These are phyloP conservation scores for Siphonodentalium dalli DNA, from an alignment of 2,888 invertebrate species.

Conservation along the genomic window DNA sequence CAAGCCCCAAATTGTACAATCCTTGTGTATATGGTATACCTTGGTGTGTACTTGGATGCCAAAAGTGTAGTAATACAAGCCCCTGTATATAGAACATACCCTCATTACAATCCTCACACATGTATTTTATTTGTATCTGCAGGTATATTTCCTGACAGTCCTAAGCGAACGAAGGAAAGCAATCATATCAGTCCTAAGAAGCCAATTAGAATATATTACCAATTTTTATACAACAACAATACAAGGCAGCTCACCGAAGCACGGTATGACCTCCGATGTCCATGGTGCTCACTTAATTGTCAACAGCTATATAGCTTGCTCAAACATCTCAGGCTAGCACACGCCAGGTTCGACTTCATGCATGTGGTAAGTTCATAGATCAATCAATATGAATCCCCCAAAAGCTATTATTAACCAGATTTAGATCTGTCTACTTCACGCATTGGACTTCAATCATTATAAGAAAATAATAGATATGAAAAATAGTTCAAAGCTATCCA, in stretches of 20 bases:
- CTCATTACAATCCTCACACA: too few species aligned
- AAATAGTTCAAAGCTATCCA: too few species aligned
- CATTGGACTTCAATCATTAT: too few species aligned
- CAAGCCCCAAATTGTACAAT: too few species aligned
- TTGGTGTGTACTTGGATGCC: too few species aligned
- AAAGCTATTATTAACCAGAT: neutral
- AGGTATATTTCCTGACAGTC: too few species aligned
- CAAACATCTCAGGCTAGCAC: conserved; percentile 92
- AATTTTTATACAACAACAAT: conserved; percentile 94
- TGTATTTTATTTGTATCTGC: too few species aligned
- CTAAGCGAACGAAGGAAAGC: conserved; percentile 36
- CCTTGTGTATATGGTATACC: too few species aligned
- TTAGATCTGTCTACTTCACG: too few species aligned
- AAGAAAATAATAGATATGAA: too few species aligned
- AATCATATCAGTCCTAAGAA: conserved; percentile 60
- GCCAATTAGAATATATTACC: conserved; percentile 81
- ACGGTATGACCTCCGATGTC: conserved; percentile 90
- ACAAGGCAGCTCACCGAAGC: conserved; percentile 94
- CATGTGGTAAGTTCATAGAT: conserved; percentile 77
- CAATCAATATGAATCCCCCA: neutral
- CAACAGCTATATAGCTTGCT: conserved; percentile 85
- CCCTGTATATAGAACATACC: too few species aligned
- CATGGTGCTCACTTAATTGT: conserved; percentile 94
- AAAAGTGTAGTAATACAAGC: too few species aligned
- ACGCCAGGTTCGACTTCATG: conserved; percentile 90